Conservation (phyloP, 2,797 vertebrate genomes). For the Remorina albescens region DNA sequence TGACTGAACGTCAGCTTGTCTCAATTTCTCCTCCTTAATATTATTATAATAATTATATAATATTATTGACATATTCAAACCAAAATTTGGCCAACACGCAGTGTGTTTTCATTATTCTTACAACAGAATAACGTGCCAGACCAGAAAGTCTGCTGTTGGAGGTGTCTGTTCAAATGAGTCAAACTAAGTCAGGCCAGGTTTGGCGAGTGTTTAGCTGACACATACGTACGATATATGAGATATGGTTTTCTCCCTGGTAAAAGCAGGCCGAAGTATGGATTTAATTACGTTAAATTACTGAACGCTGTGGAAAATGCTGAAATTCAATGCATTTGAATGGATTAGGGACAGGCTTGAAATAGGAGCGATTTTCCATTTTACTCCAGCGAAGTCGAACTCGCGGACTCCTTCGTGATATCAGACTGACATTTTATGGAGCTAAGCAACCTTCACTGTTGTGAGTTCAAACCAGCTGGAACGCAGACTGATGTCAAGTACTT, state of each 20-base stretch:
- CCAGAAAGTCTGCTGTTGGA: constrained; percentile 43
- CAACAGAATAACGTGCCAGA: constrained; percentile 29
- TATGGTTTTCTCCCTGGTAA: constrained; percentile 21
- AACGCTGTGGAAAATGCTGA: constrained; percentile 50
- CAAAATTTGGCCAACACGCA: too few species aligned
- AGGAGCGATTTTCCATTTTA: constrained; percentile 44
- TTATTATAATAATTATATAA: too few species aligned
- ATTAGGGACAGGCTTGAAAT: constrained; percentile 32
- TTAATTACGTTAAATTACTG: constrained; percentile 38
- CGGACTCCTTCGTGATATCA: constrained; percentile 40
- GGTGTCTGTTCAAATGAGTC: constrained; percentile 53
- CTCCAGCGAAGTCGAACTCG: constrained; percentile 21
- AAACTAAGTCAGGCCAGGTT: constrained; percentile 39
- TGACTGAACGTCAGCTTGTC: constrained; percentile 26
- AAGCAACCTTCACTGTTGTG: constrained; percentile 39
- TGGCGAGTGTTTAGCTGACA: constrained; percentile 47
- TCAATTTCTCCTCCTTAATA: constrained; percentile 42
- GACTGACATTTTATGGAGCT: constrained; percentile 30
- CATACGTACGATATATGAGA: constrained; percentile 44
- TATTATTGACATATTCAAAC: too few species aligned
- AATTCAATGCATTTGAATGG: constrained; percentile 36
- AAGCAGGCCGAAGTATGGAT: constrained; percentile 46
- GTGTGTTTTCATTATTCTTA: constrained; percentile 33
- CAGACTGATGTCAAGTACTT: constrained; percentile 40
- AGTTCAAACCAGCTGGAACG: constrained; percentile 54